phyloP scores from a whole-genome alignment of 2,113 vertebrate species.

The Chloropsis cyanopogon region DNA sequence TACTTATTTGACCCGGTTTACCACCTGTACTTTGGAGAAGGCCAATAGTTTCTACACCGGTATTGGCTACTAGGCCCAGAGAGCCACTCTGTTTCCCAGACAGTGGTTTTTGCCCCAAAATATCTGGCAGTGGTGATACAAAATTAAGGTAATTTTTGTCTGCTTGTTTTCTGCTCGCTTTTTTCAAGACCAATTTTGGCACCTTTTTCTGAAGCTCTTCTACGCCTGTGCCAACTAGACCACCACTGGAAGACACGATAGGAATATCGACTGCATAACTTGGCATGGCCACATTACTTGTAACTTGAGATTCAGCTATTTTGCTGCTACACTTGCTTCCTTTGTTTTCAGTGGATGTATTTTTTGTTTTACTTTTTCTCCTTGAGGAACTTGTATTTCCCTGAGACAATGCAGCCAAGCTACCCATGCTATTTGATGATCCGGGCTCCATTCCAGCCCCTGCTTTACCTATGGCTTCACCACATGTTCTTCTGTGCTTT shows the following conservation, averaged over 20 bases:
- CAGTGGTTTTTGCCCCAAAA: conserved; percentile 84
- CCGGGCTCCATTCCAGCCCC: conserved; percentile 82
- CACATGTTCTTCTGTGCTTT: conserved; percentile 99
- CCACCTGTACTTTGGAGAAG: conserved; percentile 85
- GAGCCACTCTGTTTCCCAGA: conserved; percentile 82
- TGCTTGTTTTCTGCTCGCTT: conserved; percentile 83
- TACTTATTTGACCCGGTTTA: conserved; percentile 87
- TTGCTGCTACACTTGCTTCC: conserved; percentile 88
- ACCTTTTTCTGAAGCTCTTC: conserved; percentile 85
- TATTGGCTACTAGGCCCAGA: conserved; percentile 79
- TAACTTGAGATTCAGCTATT: conserved; percentile 76
- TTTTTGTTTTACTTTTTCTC: conserved; percentile 92
- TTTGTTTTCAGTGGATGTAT: conserved; percentile 78
- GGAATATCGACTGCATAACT: conserved; percentile 89
- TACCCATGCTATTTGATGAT: conserved; percentile 80
- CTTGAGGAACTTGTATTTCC: conserved; percentile 92
- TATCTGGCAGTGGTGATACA: conserved; percentile 75
- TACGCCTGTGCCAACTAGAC: conserved; percentile 77
- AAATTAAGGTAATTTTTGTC: conserved; percentile 89
- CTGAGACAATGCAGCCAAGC: conserved; percentile 90
- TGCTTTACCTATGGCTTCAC: conserved; percentile 95
- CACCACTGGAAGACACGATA: conserved; percentile 80
- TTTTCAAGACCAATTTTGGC: conserved; percentile 93
- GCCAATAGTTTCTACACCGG: conserved; percentile 82
- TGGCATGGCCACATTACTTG: conserved; percentile 78